Evolutionary conservation across 2,113 vertebrate species (phyloP).

Genomic region (Reinhardtius hippoglossoides): DNA sequence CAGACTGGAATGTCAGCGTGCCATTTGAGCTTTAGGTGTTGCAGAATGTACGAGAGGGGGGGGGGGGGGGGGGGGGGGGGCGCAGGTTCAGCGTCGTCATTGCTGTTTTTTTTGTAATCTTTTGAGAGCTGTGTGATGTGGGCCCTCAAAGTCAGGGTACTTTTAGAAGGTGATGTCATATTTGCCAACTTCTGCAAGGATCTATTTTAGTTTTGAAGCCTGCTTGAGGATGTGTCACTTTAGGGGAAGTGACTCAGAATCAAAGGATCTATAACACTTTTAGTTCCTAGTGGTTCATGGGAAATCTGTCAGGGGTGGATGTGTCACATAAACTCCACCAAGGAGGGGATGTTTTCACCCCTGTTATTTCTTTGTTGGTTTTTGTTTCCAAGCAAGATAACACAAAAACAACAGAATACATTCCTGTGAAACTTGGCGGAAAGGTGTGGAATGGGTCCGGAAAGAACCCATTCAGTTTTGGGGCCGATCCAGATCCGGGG

Average conservation of each 20-base stretch:
- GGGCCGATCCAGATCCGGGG: no score
- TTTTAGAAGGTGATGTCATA: slow-evolving; percentile 15
- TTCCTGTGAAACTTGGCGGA: no score
- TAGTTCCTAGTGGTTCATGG: neutral
- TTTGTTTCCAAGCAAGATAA: no score
- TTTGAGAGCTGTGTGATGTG: neutral
- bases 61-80: neutral
- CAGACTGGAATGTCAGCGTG: slow-evolving; percentile 26
- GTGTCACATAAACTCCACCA: no score
- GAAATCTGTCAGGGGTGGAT: no score
- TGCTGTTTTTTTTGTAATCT: neutral
- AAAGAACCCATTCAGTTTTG: no score
- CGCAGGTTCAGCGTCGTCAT: no score
- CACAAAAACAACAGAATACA: no score
- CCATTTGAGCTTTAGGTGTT: slow-evolving; percentile 17
- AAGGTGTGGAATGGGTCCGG: no score
- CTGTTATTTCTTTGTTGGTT: no score
- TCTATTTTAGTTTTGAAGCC: neutral
- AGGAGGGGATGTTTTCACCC: no score
- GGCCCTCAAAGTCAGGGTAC: neutral
- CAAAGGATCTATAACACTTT: neutral
- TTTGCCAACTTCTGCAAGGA: neutral
- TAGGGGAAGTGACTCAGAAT: neutral
- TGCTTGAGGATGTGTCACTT: neutral
- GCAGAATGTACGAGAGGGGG: neutral